Percentiles rank a stretch among this genome's conserved stretches.
Evolutionary conservation across 2,113 vertebrate genomes (phyloP).

Genomic region (Antechinus stuartii): DNA sequence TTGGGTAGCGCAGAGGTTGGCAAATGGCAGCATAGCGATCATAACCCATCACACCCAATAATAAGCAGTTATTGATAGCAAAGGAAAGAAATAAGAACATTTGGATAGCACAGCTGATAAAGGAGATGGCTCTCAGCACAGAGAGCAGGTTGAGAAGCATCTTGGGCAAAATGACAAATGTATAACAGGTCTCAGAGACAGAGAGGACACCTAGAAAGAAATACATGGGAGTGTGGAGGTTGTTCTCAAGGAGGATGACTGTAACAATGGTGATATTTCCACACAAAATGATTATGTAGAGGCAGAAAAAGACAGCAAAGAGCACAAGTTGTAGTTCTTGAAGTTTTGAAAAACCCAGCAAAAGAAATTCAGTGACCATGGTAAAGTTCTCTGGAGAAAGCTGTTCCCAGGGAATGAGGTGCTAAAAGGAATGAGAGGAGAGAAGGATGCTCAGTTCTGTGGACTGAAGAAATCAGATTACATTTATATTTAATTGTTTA

Average conservation of each 20-base stretch:
- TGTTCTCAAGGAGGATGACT: slow-evolving; percentile 43
- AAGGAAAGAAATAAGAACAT: slow-evolving; percentile 48
- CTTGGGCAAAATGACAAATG: slow-evolving; percentile 46
- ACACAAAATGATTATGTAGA: slow-evolving; percentile 11
- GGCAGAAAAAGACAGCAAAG: slow-evolving; percentile 49
- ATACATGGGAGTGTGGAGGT: slow-evolving; percentile 53
- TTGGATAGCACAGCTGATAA: background rate
- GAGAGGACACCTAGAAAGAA: slow-evolving; percentile 52
- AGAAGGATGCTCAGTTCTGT: background rate
- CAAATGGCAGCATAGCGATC: slow-evolving; percentile 33
- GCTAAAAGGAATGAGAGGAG: background rate
- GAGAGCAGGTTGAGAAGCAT: slow-evolving; percentile 54
- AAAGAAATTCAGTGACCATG: slow-evolving; percentile 19
- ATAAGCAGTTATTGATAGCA: slow-evolving; percentile 45
- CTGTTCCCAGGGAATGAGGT: background rate
- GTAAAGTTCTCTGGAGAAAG: slow-evolving; percentile 31
- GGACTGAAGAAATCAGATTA: background rate
- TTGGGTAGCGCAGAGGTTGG: background rate
- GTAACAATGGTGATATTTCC: slow-evolving; percentile 54
- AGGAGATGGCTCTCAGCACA: slow-evolving; percentile 37
- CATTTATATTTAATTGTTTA: background rate
- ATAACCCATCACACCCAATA: slow-evolving; percentile 35
- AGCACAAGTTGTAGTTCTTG: slow-evolving; percentile 42
- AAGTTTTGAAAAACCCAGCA: slow-evolving; percentile 65
- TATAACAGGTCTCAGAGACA: slow-evolving; percentile 47